Percentiles rank a stretch among this genome's conserved stretches.
Conservation (phyloP, 2,888 invertebrate genomes). For the Phytoseiulus persimilis region DNA sequence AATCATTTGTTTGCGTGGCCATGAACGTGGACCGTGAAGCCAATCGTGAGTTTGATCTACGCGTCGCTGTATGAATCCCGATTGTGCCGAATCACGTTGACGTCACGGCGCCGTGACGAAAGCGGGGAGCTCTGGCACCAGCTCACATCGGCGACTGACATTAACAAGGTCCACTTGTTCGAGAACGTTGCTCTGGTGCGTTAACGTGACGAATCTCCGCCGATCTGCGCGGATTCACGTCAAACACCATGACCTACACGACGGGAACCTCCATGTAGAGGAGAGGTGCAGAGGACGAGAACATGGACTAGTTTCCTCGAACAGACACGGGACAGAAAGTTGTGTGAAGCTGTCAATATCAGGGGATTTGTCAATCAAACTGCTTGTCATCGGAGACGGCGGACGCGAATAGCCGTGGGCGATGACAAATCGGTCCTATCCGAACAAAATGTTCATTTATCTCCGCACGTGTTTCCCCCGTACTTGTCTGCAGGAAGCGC, state of each 20-base stretch:
- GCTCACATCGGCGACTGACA: not conserved
- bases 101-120: not conserved
- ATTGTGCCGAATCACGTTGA: not conserved
- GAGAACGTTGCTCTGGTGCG: not conserved
- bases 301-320: too few species aligned
- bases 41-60: not conserved
- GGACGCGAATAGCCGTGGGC: not conserved
- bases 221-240: not conserved
- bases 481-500: not conserved
- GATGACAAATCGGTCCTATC: not conserved
- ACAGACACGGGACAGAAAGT: too few species aligned
- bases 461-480: not conserved
- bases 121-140: too few species aligned
- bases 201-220: not conserved
- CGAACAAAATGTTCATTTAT: not conserved
- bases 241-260: not conserved
- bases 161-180: not conserved
- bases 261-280: too few species aligned
- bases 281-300: too few species aligned
- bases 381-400: not conserved
- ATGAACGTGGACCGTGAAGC: not conserved
- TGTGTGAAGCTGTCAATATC: too few species aligned
- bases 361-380: too few species aligned
- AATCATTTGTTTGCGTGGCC: not conserved
- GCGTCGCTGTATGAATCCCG: not conserved